Evolutionary conservation across 2,888 invertebrate genomes (phyloP).

Genomic region (Halictus ligatus): DNA sequence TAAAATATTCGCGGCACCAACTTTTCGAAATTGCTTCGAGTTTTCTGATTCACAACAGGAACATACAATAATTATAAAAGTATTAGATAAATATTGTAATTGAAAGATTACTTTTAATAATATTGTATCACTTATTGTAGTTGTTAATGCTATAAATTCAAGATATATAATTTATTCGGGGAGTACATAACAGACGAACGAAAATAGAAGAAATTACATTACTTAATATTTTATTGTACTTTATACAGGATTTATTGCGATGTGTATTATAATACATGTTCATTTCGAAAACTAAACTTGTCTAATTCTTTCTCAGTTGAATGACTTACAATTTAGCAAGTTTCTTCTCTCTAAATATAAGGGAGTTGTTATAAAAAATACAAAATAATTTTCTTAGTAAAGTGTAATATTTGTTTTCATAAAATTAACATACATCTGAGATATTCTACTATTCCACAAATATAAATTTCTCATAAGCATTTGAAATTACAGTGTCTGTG

Average conservation of each 20-base stretch:
- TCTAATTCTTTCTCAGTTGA: not conserved
- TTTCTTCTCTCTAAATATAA: slow-evolving; percentile 8
- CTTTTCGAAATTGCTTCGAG: not conserved
- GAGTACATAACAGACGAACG: not conserved
- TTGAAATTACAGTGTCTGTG: slow-evolving; percentile 3
- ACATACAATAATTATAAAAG: not conserved
- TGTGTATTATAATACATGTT: slow-evolving; percentile 19
- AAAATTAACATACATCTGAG: slow-evolving; percentile 20
- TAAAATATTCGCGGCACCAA: not conserved
- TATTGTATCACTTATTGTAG: not conserved
- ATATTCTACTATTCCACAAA: not conserved
- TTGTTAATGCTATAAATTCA: not conserved
- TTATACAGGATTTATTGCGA: slow-evolving; percentile 27
- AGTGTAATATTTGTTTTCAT: slow-evolving; percentile 16
- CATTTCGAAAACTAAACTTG: slow-evolving; percentile 8
- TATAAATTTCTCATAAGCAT: slow-evolving; percentile 12
- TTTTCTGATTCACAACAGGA: not conserved
- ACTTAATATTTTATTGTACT: slow-evolving; percentile 22
- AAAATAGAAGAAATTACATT: not conserved
- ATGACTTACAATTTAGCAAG: not conserved
- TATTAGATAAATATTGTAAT: not conserved
- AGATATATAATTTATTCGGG: not conserved
- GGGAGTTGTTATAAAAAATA: slow-evolving; percentile 39
- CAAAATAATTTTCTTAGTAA: slow-evolving; percentile 15
- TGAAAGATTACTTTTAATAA: not conserved